phyloP scores from a whole-genome alignment of 2,797 vertebrate species.

The Lacerta viridis region DNA sequence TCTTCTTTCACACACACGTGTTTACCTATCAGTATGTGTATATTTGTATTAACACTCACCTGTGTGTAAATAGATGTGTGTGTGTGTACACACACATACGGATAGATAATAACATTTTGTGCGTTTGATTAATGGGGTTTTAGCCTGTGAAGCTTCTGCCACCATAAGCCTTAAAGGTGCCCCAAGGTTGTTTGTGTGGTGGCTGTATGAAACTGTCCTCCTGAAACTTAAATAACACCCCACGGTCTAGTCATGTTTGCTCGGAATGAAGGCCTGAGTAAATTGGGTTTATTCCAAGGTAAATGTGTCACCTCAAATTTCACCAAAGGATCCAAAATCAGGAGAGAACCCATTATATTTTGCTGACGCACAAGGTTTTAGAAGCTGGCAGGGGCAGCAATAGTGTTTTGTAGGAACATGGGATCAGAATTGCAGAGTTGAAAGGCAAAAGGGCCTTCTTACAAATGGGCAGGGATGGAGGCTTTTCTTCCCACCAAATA shows the following conservation, averaged over 20 bases:
- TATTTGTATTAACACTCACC: not conserved
- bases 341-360: not conserved
- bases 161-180: not conserved
- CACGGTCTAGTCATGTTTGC: not conserved
- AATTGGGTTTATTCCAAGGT: not conserved
- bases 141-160: not conserved
- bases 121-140: not conserved
- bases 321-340: not conserved
- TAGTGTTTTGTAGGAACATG: not conserved
- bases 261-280: not conserved
- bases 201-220: not conserved
- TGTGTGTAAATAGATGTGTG: not conserved
- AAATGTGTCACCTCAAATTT: not conserved
- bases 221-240: not conserved
- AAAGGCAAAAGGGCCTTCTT: not conserved
- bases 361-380: too few species aligned
- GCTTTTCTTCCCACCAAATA: not conserved
- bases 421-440: not conserved
- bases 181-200: not conserved
- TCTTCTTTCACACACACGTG: too few species aligned
- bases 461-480: not conserved
- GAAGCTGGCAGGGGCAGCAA: rapidly evolving
- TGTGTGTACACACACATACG: too few species aligned
- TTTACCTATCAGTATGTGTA: not conserved
- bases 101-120: not conserved